Evolutionary conservation across 2,113 vertebrate genomes (phyloP).

Genomic region (Panthera tigris): DNA sequence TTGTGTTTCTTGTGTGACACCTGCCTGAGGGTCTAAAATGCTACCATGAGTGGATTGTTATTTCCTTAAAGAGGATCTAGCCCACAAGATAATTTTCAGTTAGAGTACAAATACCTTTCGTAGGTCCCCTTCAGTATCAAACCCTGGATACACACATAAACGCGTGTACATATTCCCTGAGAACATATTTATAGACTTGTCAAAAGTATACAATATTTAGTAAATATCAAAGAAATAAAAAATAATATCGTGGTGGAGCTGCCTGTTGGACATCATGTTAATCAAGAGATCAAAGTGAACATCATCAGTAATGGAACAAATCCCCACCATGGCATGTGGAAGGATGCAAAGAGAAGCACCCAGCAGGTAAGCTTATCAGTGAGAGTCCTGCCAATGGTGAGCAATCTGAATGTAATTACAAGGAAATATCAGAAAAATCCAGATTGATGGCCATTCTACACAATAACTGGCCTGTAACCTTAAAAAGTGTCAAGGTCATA

Average conservation of each 20-base stretch:
- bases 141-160: not conserved
- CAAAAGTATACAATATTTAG: not conserved
- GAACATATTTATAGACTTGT: not conserved
- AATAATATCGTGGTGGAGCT: not conserved
- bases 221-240: not conserved
- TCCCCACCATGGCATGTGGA: fast-evolving
- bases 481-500: not conserved
- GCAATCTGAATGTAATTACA: not conserved
- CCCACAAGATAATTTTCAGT: not conserved
- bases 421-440: not conserved
- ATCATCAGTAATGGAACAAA: not conserved
- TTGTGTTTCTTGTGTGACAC: not conserved
- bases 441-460: not conserved
- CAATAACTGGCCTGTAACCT: not conserved
- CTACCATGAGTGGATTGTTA: not conserved
- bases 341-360: not conserved
- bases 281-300: not conserved
- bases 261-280: no score
- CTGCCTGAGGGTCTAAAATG: not conserved
- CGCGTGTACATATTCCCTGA: not conserved
- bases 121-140: not conserved
- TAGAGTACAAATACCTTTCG: not conserved
- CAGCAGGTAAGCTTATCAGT: not conserved
- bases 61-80: not conserved
- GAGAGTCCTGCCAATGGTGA: not conserved